Evolutionary conservation across 2,888 invertebrate genomes (phyloP).

Genomic region (Rhaphigaster nebulosa): DNA sequence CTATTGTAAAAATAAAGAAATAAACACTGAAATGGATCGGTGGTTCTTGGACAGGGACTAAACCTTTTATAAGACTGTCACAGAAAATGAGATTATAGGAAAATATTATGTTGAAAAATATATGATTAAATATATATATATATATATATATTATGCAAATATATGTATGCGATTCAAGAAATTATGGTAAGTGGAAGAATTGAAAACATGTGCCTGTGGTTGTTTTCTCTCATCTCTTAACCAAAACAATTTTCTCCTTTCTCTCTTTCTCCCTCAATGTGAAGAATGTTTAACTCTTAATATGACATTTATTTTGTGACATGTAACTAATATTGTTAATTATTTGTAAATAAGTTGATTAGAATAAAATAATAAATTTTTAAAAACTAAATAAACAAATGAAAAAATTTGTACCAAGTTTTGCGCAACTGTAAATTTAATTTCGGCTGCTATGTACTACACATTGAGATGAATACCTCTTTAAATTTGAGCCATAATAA

Average conservation of each 20-base stretch:
- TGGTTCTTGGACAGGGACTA: not conserved
- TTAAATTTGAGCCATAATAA: not conserved
- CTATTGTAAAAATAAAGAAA: not conserved
- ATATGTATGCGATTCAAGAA: not conserved
- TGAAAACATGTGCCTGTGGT: not conserved
- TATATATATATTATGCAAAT: not conserved
- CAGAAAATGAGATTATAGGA: not conserved
- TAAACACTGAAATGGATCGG: not conserved
- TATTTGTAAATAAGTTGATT: not conserved
- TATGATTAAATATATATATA: not conserved
- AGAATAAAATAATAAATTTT: not conserved
- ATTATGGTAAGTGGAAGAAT: not conserved
- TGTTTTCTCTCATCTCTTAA: conserved; percentile 23
- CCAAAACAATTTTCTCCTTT: conserved; percentile 43
- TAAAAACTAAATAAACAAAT: not conserved
- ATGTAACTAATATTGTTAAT: not conserved
- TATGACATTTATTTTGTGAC: not conserved
- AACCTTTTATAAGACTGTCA: not conserved
- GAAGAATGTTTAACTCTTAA: not conserved
- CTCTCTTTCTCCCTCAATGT: not conserved
- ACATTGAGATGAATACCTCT: not conserved
- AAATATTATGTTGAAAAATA: too few species aligned
- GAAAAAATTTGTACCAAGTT: not conserved
- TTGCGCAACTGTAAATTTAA: not conserved
- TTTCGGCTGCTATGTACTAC: not conserved